phyloP scores from a whole-genome alignment of 2,113 vertebrate genomes.

The Tautogolabrus adspersus region DNA sequence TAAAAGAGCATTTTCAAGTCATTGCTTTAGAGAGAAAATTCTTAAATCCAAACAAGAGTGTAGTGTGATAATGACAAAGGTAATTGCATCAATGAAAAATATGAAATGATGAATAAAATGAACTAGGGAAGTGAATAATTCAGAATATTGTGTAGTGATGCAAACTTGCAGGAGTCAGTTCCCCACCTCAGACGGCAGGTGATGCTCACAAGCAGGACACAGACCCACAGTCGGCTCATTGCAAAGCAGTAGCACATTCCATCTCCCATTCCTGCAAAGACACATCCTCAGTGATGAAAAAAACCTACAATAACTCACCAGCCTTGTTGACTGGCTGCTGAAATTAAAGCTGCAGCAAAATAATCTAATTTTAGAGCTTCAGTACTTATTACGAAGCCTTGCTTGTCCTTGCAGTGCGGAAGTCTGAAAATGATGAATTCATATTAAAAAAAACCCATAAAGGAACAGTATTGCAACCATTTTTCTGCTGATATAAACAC shows the following conservation, averaged over 20 bases:
- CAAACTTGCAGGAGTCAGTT: slow-evolving; percentile 39
- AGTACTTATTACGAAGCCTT: background rate
- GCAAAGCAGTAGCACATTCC: slow-evolving; percentile 89
- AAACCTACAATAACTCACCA: background rate
- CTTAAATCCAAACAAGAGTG: too few relatives aligned
- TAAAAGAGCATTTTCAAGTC: background rate
- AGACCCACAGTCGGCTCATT: slow-evolving; percentile 89
- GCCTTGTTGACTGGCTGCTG: background rate
- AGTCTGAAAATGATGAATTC: background rate
- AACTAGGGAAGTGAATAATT: background rate
- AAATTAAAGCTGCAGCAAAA: background rate
- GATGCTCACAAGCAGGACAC: slow-evolving; percentile 88
- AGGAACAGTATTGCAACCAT: background rate
- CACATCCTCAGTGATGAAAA: slow-evolving; percentile 27
- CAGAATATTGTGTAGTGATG: background rate
- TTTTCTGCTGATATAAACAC: background rate
- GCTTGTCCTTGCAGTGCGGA: background rate
- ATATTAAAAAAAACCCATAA: background rate
- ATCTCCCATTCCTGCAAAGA: slow-evolving; percentile 93
- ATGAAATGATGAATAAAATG: too few relatives aligned
- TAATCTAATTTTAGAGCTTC: background rate
- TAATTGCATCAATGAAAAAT: too few relatives aligned
- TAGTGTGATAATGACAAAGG: too few relatives aligned
- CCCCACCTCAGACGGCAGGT: slow-evolving; percentile 92
- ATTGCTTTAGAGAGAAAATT: background rate